phyloP scores from a whole-genome alignment of 2,113 vertebrate species.

The Falco punctatus region DNA sequence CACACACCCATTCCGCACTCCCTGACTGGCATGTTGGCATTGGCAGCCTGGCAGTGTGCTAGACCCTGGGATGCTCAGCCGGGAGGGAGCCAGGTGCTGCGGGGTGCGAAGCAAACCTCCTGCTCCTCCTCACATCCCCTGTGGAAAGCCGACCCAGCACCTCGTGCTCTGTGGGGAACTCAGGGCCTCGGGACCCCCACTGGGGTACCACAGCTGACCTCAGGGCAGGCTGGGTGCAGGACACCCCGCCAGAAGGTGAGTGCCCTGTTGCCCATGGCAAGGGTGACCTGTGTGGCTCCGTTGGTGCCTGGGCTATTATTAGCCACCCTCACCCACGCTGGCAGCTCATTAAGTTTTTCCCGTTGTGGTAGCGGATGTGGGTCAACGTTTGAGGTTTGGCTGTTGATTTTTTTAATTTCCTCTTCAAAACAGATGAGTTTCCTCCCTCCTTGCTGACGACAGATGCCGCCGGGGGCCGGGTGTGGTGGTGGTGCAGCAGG shows the following conservation, averaged over 20 bases:
- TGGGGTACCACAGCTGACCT: accelerated
- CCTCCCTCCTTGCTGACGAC: slow-evolving; percentile 32
- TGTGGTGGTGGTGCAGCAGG: background rate
- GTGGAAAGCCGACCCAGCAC: background rate
- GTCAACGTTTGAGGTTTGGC: background rate
- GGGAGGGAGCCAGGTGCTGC: background rate
- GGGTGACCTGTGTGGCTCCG: background rate
- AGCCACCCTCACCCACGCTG: background rate
- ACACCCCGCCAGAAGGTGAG: background rate
- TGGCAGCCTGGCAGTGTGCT: background rate
- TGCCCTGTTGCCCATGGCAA: background rate
- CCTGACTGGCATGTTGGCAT: background rate
- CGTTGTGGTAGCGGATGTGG: slow-evolving; percentile 37
- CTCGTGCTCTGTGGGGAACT: background rate
- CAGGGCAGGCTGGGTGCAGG: background rate
- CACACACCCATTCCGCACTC: accelerated
- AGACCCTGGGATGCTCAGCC: accelerated
- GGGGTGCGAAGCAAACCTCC: background rate
- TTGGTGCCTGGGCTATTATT: background rate
- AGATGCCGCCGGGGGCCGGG: background rate
- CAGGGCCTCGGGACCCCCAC: accelerated
- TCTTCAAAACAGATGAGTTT: slow-evolving; percentile 32
- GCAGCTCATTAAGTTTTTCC: background rate
- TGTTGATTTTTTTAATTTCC: slow-evolving; percentile 37
- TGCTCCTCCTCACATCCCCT: background rate